phyloP scores from a whole-genome alignment of 35 echinoderm and acorn worm species.

The Anneissia japonica region DNA sequence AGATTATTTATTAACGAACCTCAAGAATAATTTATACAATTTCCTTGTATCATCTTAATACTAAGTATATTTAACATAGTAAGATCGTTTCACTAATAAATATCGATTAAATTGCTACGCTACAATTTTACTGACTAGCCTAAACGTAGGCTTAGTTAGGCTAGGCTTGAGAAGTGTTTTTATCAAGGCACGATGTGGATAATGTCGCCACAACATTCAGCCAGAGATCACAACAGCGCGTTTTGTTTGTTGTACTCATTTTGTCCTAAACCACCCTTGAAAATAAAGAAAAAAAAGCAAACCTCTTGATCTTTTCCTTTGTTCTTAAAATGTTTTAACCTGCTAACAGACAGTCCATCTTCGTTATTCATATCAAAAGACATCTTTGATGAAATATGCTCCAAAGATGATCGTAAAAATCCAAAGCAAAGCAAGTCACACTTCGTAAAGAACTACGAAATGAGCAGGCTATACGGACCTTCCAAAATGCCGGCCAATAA shows the following conservation, averaged over 20 bases:
- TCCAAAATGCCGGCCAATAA: slow-evolving; percentile 72
- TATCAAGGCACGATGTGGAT: background rate
- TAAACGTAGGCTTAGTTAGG: background rate
- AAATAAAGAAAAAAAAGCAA: slow-evolving; percentile 16
- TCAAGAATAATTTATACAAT: no score
- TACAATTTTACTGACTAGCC: background rate
- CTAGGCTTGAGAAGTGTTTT: background rate
- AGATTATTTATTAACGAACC: no score
- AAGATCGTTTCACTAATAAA: no score
- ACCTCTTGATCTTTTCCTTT: slow-evolving; percentile 95
- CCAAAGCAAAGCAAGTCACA: slow-evolving; percentile 2
- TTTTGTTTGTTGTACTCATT: background rate
- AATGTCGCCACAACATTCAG: background rate
- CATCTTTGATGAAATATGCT: slow-evolving; percentile 43
- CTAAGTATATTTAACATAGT: no score
- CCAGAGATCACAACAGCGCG: no score
- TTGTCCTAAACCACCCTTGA: background rate
- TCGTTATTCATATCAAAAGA: slow-evolving; percentile 48
- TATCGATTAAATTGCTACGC: no score
- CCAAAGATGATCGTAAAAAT: slow-evolving; percentile 13
- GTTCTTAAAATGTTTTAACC: slow-evolving; percentile 90
- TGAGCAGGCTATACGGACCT: slow-evolving; percentile 31
- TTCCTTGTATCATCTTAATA: no score
- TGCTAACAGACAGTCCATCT: slow-evolving; percentile 43
- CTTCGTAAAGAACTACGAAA: slow-evolving; percentile 17